Conservation (phyloP, 2,113 vertebrate species). For the Spilogale gracilis region DNA sequence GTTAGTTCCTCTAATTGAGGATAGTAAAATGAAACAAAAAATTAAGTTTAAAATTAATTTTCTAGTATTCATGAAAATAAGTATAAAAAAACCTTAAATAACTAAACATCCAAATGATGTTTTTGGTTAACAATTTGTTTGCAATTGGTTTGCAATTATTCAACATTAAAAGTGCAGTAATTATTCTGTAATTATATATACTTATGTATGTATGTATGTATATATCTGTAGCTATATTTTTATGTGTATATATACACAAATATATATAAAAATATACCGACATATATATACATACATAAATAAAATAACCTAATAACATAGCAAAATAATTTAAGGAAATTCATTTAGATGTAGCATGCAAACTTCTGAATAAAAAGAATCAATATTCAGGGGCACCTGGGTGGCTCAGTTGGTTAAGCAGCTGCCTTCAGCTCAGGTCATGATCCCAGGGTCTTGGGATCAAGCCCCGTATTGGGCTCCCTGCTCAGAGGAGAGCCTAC, state of each 20-base stretch:
- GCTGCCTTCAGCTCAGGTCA: no score
- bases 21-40: conserved; percentile 27
- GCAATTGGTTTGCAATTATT: neutral
- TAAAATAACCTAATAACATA: neutral
- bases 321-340: conserved; percentile 1
- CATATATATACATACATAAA: neutral
- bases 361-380: neutral
- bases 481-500: no score
- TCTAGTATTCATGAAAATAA: conserved; percentile 27
- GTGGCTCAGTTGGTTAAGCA: no score
- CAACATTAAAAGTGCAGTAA: neutral
- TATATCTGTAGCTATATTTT: no score
- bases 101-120: neutral
- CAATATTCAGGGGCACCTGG: neutral
- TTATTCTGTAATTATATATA: neutral
- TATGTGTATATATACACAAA: neutral
- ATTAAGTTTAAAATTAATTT: conserved; percentile 2
- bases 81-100: neutral
- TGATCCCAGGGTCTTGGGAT: no score
- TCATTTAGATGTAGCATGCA: neutral
- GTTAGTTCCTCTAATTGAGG: neutral
- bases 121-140: neutral
- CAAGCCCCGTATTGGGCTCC: no score
- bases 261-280: neutral
- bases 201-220: neutral